Percentiles rank a stretch among this genome's conserved stretches.
Conservation (phyloP, 2,888 invertebrate genomes). For the Schizotus pectinicornis region DNA sequence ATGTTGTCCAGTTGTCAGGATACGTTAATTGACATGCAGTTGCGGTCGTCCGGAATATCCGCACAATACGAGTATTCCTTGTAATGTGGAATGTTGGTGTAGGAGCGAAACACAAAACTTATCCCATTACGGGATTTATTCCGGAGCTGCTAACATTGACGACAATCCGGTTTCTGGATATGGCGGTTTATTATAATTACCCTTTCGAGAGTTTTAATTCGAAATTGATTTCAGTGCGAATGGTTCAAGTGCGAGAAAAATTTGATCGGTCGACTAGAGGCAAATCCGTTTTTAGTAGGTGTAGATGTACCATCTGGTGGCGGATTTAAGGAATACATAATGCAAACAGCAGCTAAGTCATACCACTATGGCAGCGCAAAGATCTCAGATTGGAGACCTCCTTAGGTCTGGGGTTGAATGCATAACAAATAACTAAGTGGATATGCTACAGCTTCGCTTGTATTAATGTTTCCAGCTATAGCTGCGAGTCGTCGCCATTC, state of each 20-base stretch:
- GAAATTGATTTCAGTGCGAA: neutral
- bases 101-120: slow-evolving; percentile 34
- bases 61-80: slow-evolving; percentile 35
- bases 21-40: slow-evolving; percentile 49
- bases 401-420: slow-evolving; percentile 54
- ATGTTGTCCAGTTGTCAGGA: slow-evolving; percentile 47
- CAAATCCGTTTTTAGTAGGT: slow-evolving; percentile 46
- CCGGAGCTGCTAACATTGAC: slow-evolving; percentile 7
- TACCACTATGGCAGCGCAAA: slow-evolving; percentile 50
- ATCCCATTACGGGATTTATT: slow-evolving; percentile 32
- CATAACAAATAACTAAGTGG: slow-evolving; percentile 58
- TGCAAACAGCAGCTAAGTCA: slow-evolving; percentile 53
- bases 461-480: slow-evolving; percentile 49
- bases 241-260: slow-evolving; percentile 16
- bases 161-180: neutral
- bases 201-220: neutral
- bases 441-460: slow-evolving; percentile 46
- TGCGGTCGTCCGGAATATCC: slow-evolving; percentile 42
- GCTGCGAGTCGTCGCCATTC: slow-evolving; percentile 42
- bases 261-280: slow-evolving; percentile 28
- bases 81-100: slow-evolving; percentile 35
- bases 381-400: slow-evolving; percentile 50
- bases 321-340: slow-evolving; percentile 56
- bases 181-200: too few relatives aligned
- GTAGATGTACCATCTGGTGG: slow-evolving; percentile 50